A percentile compares a stretch with the other conserved stretches of the same genome.
phyloP scores from a whole-genome alignment of 2,888 invertebrate species.

The Drosophila yooni region DNA sequence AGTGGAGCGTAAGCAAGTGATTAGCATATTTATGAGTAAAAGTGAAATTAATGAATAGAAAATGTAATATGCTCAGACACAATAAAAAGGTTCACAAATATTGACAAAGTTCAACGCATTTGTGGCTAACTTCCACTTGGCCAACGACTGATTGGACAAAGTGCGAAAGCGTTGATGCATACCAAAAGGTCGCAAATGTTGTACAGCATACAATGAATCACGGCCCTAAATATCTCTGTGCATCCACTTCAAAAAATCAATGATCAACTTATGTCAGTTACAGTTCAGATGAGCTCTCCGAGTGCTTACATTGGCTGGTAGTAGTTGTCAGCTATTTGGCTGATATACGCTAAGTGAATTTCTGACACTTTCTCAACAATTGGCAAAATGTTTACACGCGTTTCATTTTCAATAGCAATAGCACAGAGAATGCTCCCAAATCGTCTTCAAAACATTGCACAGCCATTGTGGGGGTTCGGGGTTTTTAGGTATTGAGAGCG shows the following conservation, averaged over 20 bases:
- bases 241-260: slow-evolving; percentile 10
- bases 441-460: slow-evolving; percentile 43
- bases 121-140: slow-evolving; percentile 20
- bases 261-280: slow-evolving; percentile 48
- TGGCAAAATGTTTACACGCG: slow-evolving; percentile 18
- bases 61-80: slow-evolving; percentile 28
- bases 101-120: slow-evolving; percentile 56
- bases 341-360: slow-evolving; percentile 58
- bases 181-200: slow-evolving; percentile 30
- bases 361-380: slow-evolving; percentile 65
- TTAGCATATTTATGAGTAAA: slow-evolving; percentile 83
- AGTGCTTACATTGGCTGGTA: slow-evolving; percentile 54
- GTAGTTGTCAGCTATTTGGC: slow-evolving; percentile 28
- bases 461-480: slow-evolving; percentile 41
- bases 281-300: slow-evolving; percentile 32
- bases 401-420: slow-evolving; percentile 31
- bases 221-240: background rate
- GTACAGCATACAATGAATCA: slow-evolving; percentile 20
- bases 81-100: slow-evolving; percentile 69
- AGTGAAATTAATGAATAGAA: slow-evolving; percentile 77
- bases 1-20: slow-evolving; percentile 61
- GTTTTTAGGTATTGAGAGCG: slow-evolving; percentile 49
- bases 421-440: slow-evolving; percentile 49
- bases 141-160: background rate
- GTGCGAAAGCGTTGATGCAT: slow-evolving; percentile 43